phyloP scores from a whole-genome alignment of 2,797 vertebrate species.

The Erpetoichthys calabaricus region DNA sequence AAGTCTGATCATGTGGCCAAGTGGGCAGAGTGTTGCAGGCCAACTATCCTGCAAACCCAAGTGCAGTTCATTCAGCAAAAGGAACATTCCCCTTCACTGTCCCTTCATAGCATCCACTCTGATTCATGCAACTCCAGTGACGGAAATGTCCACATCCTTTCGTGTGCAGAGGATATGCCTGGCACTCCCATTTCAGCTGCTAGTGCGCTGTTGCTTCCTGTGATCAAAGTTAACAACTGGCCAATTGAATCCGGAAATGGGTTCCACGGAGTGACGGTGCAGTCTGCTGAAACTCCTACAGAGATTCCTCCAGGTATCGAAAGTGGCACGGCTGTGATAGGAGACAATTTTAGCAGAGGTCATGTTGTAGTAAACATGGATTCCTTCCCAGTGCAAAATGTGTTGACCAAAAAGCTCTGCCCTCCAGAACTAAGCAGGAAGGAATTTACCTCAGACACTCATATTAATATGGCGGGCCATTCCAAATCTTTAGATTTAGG shows the following conservation, averaged over 20 bases:
- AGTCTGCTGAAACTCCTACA: rapidly evolving
- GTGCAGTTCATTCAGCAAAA: constrained; percentile 45
- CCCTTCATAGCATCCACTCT: constrained; percentile 39
- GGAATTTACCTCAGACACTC: constrained; percentile 32
- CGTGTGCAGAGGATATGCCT: constrained; percentile 16
- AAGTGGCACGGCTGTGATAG: rapidly evolving
- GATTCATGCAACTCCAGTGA: constrained; percentile 50
- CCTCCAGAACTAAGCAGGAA: neutral
- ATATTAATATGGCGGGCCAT: constrained; percentile 42
- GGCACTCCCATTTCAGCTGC: constrained; percentile 25
- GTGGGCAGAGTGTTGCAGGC: constrained; percentile 24
- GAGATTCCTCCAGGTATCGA: rapidly evolving
- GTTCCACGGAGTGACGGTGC: rapidly evolving
- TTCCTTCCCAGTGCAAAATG: neutral
- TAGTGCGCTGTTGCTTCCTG: constrained; percentile 27
- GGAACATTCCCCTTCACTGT: constrained; percentile 35
- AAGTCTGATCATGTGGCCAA: constrained; percentile 18
- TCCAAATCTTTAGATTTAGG: constrained; percentile 48
- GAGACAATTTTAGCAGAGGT: constrained; percentile 2
- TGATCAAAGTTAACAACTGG: constrained; percentile 49
- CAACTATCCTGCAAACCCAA: constrained; percentile 34
- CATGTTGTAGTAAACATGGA: constrained; percentile 24
- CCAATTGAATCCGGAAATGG: constrained; percentile 22
- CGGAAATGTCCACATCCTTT: constrained; percentile 23
- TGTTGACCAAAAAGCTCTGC: neutral